Conservation (phyloP, 2,797 vertebrate species). For the Anolis apletophallus region DNA sequence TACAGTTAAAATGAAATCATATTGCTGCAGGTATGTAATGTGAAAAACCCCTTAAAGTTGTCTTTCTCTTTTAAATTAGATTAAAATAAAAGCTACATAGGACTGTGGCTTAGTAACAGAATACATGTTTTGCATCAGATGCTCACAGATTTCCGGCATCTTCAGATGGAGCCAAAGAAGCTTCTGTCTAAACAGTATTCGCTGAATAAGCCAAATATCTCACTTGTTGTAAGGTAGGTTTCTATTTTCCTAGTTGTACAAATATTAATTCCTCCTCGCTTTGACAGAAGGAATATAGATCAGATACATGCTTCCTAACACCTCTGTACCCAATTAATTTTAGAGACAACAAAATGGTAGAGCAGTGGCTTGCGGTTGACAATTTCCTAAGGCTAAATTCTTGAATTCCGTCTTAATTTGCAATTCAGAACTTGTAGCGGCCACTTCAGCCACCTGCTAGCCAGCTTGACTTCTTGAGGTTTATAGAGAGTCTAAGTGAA, state of each 20-base stretch:
- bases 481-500: conserved; percentile 25
- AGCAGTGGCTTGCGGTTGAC: conserved; percentile 11
- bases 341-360: conserved; percentile 9
- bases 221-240: neutral
- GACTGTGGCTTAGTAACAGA: neutral
- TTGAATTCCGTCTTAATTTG: conserved; percentile 42
- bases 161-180: neutral
- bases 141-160: neutral
- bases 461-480: conserved; percentile 61
- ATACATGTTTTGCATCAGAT: neutral
- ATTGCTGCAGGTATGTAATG: too few species aligned
- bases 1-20: too few species aligned
- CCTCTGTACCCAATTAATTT: neutral
- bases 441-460: conserved; percentile 54
- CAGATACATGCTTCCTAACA: neutral
- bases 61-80: too few species aligned
- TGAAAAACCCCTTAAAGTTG: neutral
- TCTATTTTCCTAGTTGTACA: neutral
- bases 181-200: neutral
- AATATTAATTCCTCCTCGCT: neutral
- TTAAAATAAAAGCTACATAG: too few species aligned
- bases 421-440: neutral
- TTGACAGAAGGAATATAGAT: neutral
- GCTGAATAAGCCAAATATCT: neutral
- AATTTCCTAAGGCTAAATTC: conserved; percentile 34